These are phyloP conservation scores for Anser brachyrhynchus DNA, from an alignment of 2,113 vertebrate genomes.

Conservation along the genomic window DNA sequence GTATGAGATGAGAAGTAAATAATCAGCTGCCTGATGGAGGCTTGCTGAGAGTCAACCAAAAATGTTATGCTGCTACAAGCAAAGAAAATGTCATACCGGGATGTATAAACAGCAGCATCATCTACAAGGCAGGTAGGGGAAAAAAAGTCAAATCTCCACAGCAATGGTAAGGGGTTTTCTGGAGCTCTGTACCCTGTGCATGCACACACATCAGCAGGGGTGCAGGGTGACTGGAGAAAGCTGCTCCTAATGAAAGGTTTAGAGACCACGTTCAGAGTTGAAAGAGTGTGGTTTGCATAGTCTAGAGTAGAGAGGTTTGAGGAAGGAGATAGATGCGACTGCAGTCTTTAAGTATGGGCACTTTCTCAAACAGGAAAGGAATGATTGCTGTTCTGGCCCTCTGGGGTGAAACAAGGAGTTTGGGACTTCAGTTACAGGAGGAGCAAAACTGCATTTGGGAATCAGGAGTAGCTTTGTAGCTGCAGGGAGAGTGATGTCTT, in stretches of 20 bases:
- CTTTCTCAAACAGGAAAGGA: not conserved
- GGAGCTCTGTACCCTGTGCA: rapidly evolving
- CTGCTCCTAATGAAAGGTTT: not conserved
- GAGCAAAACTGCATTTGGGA: not conserved
- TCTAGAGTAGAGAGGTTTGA: not conserved
- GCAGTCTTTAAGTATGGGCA: not conserved
- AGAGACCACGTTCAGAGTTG: not conserved
- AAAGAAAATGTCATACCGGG: not conserved
- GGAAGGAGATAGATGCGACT: not conserved
- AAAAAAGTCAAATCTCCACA: not conserved
- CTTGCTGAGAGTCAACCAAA: not conserved
- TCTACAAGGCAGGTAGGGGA: not conserved
- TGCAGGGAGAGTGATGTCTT: not conserved
- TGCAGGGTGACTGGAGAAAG: not conserved
- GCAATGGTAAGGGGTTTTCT: not conserved
- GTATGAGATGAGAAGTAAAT: not conserved
- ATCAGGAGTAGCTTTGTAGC: not conserved
- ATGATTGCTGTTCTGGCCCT: not conserved
- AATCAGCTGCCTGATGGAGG: not conserved
- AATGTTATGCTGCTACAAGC: not conserved
- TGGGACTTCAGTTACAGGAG: not conserved
- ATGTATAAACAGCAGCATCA: not conserved
- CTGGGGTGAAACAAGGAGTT: not conserved
- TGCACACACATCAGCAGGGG: not conserved
- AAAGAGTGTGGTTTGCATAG: not conserved